phyloP scores from a whole-genome alignment of 2,888 invertebrate genomes.

The Koerneria pararmatus region DNA sequence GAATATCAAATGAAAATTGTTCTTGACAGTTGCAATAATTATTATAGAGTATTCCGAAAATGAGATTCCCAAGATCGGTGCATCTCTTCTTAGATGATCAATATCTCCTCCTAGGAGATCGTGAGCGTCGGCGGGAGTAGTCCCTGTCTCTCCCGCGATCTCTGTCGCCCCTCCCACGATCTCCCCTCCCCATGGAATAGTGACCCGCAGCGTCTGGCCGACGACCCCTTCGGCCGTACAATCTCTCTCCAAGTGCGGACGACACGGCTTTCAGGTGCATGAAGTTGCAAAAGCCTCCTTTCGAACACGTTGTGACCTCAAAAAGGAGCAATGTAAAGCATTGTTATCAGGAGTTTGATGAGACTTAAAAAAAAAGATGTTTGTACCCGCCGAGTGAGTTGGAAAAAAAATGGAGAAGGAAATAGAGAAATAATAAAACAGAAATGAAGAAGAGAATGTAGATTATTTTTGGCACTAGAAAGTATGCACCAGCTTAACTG shows the following conservation, averaged over 20 bases:
- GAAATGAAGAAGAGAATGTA: too few relatives aligned
- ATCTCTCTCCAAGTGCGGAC: conserved; percentile 35
- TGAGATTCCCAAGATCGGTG: too few relatives aligned
- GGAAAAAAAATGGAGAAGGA: too few relatives aligned
- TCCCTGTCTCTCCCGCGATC: conserved; percentile 27
- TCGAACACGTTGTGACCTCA: conserved; percentile 70
- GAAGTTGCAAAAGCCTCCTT: conserved; percentile 98
- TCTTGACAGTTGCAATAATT: too few relatives aligned
- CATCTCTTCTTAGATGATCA: neutral
- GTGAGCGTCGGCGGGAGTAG: conserved; percentile 11
- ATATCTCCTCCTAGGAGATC: conserved; percentile 20
- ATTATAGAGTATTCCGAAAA: too few relatives aligned
- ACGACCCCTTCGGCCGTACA: conserved; percentile 32
- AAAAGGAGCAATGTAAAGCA: too few relatives aligned
- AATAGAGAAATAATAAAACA: too few relatives aligned
- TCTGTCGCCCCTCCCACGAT: conserved; percentile 26
- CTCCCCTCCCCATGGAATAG: conserved; percentile 36
- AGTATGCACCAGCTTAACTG: too few relatives aligned
- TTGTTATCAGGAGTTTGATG: conserved; percentile 24
- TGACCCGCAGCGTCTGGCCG: conserved; percentile 46
- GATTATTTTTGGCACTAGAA: too few relatives aligned
- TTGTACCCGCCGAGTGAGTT: too few relatives aligned
- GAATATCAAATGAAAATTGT: too few relatives aligned
- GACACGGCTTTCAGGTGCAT: conserved; percentile 96
- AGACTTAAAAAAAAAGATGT: neutral